Percentiles rank a stretch among this genome's conserved stretches.
Conservation (phyloP, 2,888 invertebrate species). For the Melikaiella ostensackeni region DNA sequence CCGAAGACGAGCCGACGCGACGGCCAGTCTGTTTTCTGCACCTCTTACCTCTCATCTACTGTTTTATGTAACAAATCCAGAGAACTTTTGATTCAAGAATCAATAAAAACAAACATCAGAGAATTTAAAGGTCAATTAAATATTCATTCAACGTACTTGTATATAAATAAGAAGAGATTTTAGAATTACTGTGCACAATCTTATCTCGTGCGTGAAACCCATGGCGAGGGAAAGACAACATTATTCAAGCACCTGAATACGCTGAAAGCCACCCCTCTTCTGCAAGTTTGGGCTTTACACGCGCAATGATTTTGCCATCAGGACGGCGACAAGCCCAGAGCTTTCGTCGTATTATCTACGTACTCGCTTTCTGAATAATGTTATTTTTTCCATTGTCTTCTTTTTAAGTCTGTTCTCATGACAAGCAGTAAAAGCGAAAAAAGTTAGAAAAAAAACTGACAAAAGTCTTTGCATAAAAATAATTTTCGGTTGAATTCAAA, state of each 20-base stretch:
- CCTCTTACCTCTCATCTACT: no score
- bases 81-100: background rate
- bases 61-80: background rate
- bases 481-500: background rate
- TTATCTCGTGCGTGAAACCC: constrained; percentile 6
- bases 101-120: background rate
- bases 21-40: no score
- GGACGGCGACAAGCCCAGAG: constrained; percentile 12
- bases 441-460: background rate
- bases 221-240: constrained; percentile 13
- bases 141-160: background rate
- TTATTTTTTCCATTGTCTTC: constrained; percentile 23
- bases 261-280: constrained; percentile 9
- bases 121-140: background rate
- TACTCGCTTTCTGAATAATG: constrained; percentile 25
- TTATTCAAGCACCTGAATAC: constrained; percentile 37
- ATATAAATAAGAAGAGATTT: constrained; percentile 3
- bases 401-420: background rate
- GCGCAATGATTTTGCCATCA: constrained; percentile 28
- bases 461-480: background rate
- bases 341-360: constrained; percentile 20
- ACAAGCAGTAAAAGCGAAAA: background rate
- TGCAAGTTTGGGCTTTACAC: background rate
- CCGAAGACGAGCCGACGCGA: no score
- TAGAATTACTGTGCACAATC: background rate